Conservation (phyloP, 2,113 vertebrate species). For the Sclerurus mexicanus region DNA sequence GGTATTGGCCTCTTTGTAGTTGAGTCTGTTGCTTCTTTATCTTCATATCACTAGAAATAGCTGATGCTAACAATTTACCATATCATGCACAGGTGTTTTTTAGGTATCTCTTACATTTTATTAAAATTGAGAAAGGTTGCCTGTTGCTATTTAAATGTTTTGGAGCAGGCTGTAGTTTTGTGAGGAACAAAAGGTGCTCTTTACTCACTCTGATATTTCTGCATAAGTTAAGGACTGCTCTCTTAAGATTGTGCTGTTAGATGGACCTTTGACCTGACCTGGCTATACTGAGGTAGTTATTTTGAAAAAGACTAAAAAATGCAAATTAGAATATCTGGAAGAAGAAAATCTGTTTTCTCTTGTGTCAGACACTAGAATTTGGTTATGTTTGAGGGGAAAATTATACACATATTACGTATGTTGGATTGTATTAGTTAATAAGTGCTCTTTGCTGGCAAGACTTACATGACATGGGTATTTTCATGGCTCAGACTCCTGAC, state of each 20-base stretch:
- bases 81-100: not conserved
- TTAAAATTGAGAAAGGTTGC: not conserved
- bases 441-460: not conserved
- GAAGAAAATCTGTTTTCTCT: not conserved
- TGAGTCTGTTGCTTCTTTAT: not conserved
- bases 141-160: not conserved
- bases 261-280: not conserved
- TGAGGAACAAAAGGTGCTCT: not conserved
- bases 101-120: not conserved
- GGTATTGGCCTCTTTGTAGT: not conserved
- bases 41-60: not conserved
- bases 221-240: not conserved
- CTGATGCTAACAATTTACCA: not conserved
- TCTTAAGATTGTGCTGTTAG: not conserved
- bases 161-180: not conserved
- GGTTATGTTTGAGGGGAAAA: not conserved
- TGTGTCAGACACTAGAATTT: not conserved
- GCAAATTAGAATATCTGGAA: not conserved
- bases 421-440: not conserved
- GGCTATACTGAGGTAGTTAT: not conserved
- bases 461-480: not conserved
- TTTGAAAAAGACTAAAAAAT: not conserved
- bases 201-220: not conserved
- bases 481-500: not conserved
- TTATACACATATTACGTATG: not conserved